Evolutionary conservation across 2,113 vertebrate genomes (phyloP).

Genomic region (Gnathonemus longibarbis): DNA sequence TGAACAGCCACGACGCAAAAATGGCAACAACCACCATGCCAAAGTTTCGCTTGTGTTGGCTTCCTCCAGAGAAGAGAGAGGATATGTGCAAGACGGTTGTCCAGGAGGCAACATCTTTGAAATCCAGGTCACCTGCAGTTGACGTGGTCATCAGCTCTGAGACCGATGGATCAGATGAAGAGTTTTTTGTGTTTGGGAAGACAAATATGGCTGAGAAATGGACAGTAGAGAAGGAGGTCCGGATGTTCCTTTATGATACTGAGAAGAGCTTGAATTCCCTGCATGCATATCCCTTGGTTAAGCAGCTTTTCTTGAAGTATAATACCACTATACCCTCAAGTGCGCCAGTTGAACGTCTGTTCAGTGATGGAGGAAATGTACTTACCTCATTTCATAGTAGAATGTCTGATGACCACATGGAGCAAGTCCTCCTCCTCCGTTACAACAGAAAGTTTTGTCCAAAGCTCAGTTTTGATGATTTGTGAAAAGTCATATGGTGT

Average conservation of each 20-base stretch:
- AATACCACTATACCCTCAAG: constrained; percentile 11
- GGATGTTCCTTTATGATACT: constrained; percentile 10
- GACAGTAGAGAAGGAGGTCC: constrained; percentile 4
- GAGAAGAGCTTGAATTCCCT: constrained; percentile 9
- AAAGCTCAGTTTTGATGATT: neutral
- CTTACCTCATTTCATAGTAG: neutral
- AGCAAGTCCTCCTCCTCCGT: constrained; percentile 16
- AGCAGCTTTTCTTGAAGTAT: constrained; percentile 16
- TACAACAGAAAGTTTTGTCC: constrained; percentile 13
- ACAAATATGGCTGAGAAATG: neutral
- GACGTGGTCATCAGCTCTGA: neutral
- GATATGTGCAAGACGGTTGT: neutral
- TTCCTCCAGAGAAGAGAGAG: neutral
- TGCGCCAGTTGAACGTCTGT: constrained; percentile 4
- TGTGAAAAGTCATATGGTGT: neutral
- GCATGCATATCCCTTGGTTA: constrained; percentile 12
- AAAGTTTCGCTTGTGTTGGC: constrained; percentile 16
- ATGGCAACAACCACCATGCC: constrained; percentile 14
- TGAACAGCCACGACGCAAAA: constrained; percentile 16
- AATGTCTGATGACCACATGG: neutral
- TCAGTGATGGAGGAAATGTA: neutral
- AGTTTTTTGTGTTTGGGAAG: constrained; percentile 9
- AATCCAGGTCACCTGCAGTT: neutral
- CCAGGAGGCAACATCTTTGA: neutral
- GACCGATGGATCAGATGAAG: constrained; percentile 13